Evolutionary conservation across 2,113 vertebrate species (phyloP).

Genomic region (Nannobrachium achirus): DNA sequence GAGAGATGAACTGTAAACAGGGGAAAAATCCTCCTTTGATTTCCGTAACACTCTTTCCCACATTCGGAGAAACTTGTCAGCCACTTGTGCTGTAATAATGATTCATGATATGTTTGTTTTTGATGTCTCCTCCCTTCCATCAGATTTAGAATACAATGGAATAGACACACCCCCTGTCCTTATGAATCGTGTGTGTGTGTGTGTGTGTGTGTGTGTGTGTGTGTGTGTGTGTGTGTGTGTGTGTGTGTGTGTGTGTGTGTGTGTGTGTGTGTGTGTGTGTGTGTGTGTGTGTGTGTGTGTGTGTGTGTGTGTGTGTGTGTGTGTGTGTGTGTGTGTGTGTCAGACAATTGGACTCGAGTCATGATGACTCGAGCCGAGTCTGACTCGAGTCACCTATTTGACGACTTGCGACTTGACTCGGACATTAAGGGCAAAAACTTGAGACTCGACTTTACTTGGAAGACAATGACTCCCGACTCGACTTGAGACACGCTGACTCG

Average conservation of each 20-base stretch:
- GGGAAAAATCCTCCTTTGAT: slow-evolving; percentile 25
- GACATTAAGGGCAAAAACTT: no score
- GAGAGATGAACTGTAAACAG: slow-evolving; percentile 35
- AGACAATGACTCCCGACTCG: no score
- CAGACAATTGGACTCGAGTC: no score
- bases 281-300: not conserved
- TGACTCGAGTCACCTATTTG: no score
- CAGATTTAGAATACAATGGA: slow-evolving; percentile 65
- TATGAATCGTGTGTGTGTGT: slow-evolving; percentile 52
- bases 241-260: not conserved
- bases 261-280: not conserved
- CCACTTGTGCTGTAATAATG: not conserved
- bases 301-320: not conserved
- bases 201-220: slow-evolving; percentile 6
- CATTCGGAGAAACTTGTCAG: slow-evolving; percentile 4
- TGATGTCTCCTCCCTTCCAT: slow-evolving; percentile 24
- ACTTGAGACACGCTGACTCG: no score
- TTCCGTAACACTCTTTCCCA: not conserved
- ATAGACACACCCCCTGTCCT: slow-evolving; percentile 33
- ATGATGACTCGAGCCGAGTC: no score
- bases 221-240: slow-evolving; percentile 12
- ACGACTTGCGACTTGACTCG: no score
- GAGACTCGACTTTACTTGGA: no score
- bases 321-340: not conserved
- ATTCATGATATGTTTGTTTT: slow-evolving; percentile 44